Evolutionary conservation across 2,113 vertebrate species (phyloP), one percentile per base, ranked within the genome.

Genomic region (Spermophilus dauricus): DNA sequence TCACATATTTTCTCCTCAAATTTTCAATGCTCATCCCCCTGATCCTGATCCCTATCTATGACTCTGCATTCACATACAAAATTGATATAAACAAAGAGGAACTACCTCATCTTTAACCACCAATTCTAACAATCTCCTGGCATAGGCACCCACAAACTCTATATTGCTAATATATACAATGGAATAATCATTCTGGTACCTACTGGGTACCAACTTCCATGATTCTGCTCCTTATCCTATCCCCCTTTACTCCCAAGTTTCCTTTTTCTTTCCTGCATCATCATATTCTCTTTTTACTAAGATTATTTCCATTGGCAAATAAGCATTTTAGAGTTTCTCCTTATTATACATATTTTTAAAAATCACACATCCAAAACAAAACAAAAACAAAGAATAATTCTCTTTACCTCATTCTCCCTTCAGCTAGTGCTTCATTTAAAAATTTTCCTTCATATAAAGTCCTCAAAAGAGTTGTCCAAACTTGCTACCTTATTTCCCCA

Each of bases 191-290:
- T 70, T 56, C 69, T 90, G 63, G 56, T 58, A 51, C 9, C 53
- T 77, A 53, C 26, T 16, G 53, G 76, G 72, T 22, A 70, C 8
- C 32, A 94, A 9, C 10, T 91, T 89, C 9, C 76, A 39, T 84
- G 82, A 39, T 6, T 61, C 18, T 63, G 39, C 28, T 92, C 48
- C 92, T 85, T 16, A 48, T 61, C 37, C 45, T 89, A 88, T 56
- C 48, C 32, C 32, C 53, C 45, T 96, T 94, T 85, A 73, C 18
- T 56, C 30, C 30, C 76, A 78, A 72, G 58, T 53, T 84, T 39
- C 6, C 32, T 84, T 72, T 93, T 95, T 84, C 53, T 85, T 96
- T 88, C 28, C 72, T 89, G 13, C 13, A 84, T 92, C 42, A 70
- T 45, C 24, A 32, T 61, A 92, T 94, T 91, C 51, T 53, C 51